phyloP scores from a whole-genome alignment of 2,113 vertebrate genomes.

The Hippocampus guttulatus region DNA sequence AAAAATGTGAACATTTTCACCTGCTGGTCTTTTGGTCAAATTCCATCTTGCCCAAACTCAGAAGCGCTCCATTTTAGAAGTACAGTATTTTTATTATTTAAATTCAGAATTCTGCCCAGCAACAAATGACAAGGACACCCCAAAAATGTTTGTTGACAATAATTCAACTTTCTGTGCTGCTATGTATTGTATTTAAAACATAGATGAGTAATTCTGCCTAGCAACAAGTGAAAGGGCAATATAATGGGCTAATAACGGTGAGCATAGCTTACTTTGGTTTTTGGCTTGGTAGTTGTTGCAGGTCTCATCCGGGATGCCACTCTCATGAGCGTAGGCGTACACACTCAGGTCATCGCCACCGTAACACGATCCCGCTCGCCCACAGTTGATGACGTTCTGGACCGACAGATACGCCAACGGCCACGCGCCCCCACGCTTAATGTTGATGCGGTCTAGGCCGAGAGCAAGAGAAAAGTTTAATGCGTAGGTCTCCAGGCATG shows the following conservation, averaged over 20 bases:
- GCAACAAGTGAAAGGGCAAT: not conserved
- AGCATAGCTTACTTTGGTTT: conserved; percentile 78
- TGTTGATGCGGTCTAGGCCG: conserved; percentile 87
- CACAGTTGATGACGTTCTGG: conserved; percentile 91
- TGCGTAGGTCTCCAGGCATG: not conserved
- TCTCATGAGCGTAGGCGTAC: conserved; percentile 81
- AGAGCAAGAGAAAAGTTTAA: not conserved
- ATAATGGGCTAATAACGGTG: not conserved
- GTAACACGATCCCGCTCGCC: conserved; percentile 78
- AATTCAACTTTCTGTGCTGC: too few species aligned
- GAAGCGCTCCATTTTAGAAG: not conserved
- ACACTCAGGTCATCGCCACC: conserved; percentile 85
- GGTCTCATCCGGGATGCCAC: conserved; percentile 91
- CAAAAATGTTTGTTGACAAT: too few species aligned
- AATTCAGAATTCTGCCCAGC: not conserved
- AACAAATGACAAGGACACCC: not conserved
- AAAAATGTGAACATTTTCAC: too few species aligned
- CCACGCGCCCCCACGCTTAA: conserved; percentile 88
- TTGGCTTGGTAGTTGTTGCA: conserved; percentile 98
- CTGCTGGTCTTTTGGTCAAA: not conserved
- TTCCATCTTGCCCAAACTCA: not conserved
- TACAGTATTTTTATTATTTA: not conserved
- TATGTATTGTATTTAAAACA: not conserved
- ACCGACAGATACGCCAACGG: conserved; percentile 90
- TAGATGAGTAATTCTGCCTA: not conserved